These are phyloP conservation scores for Pseudanteris insignis DNA, from an alignment of 2,888 invertebrate species.

Conservation along the genomic window DNA sequence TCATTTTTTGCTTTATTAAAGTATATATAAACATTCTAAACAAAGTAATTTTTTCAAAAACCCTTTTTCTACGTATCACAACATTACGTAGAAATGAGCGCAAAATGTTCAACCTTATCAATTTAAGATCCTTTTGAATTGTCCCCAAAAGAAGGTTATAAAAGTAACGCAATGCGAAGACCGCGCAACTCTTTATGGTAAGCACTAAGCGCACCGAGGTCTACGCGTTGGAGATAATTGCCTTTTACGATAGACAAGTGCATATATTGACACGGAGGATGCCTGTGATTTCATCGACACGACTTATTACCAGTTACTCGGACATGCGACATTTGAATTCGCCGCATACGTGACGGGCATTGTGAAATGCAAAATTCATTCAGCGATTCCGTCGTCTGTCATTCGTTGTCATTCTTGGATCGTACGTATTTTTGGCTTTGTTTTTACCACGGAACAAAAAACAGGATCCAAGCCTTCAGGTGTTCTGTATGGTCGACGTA, in stretches of 20 bases:
- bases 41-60: too few relatives aligned
- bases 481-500: neutral
- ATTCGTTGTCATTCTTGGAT: conserved; percentile 7
- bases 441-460: neutral
- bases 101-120: too few relatives aligned
- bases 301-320: conserved; percentile 16
- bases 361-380: conserved; percentile 12
- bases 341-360: conserved; percentile 21
- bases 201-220: conserved; percentile 47
- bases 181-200: conserved; percentile 47
- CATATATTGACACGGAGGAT: conserved; percentile 6
- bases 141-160: too few relatives aligned
- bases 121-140: too few relatives aligned
- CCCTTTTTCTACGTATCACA: too few relatives aligned
- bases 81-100: too few relatives aligned
- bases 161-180: too few relatives aligned
- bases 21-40: too few relatives aligned
- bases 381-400: conserved; percentile 4
- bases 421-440: conserved; percentile 1
- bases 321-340: conserved; percentile 23
- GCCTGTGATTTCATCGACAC: conserved; percentile 15
- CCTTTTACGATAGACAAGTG: conserved; percentile 48
- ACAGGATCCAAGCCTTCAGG: neutral
- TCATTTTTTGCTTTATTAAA: too few relatives aligned
- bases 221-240: conserved; percentile 47